These are phyloP conservation scores for Sinocyclocheilus anshuiensis DNA, from an alignment of 2,113 vertebrate genomes.

Conservation along the genomic window DNA sequence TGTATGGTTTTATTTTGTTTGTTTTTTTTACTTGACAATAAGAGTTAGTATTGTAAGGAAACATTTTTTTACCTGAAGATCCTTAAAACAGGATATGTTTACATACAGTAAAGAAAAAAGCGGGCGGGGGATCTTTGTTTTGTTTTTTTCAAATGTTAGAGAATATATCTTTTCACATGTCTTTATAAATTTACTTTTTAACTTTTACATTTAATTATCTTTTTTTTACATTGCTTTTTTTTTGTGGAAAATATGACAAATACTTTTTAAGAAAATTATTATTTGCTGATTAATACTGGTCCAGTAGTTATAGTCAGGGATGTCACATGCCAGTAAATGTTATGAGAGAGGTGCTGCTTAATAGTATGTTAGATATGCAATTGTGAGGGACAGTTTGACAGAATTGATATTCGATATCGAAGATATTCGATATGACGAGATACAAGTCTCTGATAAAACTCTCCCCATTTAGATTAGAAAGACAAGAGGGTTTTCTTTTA, in stretches of 20 bases:
- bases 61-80: background rate
- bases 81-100: background rate
- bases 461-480: background rate
- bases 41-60: background rate
- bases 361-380: background rate
- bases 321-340: conserved; percentile 12
- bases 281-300: background rate
- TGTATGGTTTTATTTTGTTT: too few relatives aligned
- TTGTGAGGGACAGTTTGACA: background rate
- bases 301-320: background rate
- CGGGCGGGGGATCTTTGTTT: too few relatives aligned
- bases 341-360: background rate
- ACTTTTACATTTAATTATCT: background rate
- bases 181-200: background rate
- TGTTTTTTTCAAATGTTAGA: background rate
- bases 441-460: background rate
- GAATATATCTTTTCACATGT: background rate
- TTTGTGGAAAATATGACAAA: background rate
- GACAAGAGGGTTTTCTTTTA: background rate
- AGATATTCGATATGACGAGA: background rate
- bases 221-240: background rate
- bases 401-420: background rate
- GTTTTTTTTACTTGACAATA: background rate
- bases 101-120: background rate
- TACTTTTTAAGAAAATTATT: background rate